Percentiles rank a stretch among this genome's conserved stretches.
Conservation (phyloP, 2,888 invertebrate genomes). For the Callosobruchus maculatus region DNA sequence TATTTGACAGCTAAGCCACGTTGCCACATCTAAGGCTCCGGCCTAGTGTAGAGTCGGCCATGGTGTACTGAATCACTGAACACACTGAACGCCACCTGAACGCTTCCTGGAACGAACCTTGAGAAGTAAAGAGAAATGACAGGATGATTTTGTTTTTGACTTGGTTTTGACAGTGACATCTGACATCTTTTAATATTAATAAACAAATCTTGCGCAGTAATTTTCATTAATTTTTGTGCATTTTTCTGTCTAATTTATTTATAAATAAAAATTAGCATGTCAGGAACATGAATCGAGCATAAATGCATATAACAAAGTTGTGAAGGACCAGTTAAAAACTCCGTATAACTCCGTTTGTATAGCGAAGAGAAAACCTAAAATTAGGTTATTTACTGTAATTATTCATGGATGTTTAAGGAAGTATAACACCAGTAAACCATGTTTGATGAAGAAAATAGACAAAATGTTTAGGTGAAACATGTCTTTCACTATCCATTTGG, state of each 20-base stretch:
- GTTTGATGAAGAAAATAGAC: conserved; percentile 18
- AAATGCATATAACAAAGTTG: not conserved
- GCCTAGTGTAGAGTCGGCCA: no score
- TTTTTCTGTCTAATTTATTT: not conserved
- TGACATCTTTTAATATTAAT: no score
- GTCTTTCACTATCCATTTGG: conserved; percentile 78
- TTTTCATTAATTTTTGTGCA: not conserved
- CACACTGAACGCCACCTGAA: no score
- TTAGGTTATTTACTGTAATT: conserved; percentile 20
- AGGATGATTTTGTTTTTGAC: not conserved
- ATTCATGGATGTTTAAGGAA: conserved; percentile 17
- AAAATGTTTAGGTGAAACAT: conserved; percentile 46
- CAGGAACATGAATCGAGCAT: not conserved
- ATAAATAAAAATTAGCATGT: not conserved
- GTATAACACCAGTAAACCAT: conserved; percentile 9
- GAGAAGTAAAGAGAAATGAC: no score
- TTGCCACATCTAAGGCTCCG: no score
- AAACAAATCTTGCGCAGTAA: not conserved
- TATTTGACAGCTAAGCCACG: no score
- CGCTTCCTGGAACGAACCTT: no score
- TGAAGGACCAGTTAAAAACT: not conserved
- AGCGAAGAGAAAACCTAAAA: conserved; percentile 20
- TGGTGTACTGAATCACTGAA: no score
- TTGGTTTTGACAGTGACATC: not conserved
- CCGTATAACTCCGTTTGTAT: not conserved